A percentile compares a stretch with the other conserved stretches of the same genome.
These are phyloP conservation scores for Halcyon smyrnensis DNA, from an alignment of 2,797 vertebrate genomes.

Conservation along the genomic window DNA sequence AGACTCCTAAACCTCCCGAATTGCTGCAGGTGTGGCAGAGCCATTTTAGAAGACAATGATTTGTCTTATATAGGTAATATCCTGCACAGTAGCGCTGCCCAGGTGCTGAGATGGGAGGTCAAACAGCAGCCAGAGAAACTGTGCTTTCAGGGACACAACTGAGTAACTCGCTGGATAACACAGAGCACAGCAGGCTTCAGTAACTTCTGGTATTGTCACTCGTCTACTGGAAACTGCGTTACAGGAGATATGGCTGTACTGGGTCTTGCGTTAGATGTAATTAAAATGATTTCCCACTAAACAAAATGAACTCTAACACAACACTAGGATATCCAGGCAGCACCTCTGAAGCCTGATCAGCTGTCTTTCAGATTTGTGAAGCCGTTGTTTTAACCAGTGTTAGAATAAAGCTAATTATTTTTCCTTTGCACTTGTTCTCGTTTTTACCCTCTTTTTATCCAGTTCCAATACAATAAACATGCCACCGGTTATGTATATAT, in stretches of 20 bases:
- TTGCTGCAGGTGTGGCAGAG: not conserved
- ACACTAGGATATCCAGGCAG: not conserved
- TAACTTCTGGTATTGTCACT: not conserved
- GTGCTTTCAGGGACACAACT: not conserved
- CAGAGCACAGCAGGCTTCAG: not conserved
- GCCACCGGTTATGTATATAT: not conserved
- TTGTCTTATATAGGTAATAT: fast-evolving
- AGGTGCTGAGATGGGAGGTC: not conserved
- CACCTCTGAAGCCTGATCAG: not conserved
- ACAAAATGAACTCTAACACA: not conserved
- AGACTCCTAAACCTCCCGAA: not conserved
- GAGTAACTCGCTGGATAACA: fast-evolving
- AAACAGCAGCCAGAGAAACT: not conserved
- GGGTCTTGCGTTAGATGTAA: not conserved
- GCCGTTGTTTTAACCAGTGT: not conserved
- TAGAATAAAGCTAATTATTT: not conserved
- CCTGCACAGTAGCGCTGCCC: not conserved
- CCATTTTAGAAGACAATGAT: not conserved
- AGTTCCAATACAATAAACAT: not conserved
- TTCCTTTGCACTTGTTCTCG: not conserved
- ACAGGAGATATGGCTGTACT: not conserved
- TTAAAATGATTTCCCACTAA: not conserved
- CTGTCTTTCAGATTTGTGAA: not conserved
- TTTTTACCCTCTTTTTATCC: not conserved
- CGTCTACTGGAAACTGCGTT: not conserved